phyloP scores from a whole-genome alignment of 2,113 vertebrate species.

The Trichechus manatus region DNA sequence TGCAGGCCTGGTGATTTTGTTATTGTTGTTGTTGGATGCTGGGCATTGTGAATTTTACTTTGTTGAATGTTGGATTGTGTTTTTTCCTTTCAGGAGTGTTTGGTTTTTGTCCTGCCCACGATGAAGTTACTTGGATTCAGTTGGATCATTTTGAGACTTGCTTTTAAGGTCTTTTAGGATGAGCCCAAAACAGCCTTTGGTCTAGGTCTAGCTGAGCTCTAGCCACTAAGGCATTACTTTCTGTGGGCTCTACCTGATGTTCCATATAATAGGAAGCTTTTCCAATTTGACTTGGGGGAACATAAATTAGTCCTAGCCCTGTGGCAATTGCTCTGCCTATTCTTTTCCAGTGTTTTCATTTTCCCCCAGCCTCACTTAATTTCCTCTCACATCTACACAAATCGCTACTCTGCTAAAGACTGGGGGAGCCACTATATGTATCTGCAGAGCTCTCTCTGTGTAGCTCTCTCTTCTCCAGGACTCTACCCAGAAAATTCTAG shows the following conservation, averaged over 20 bases:
- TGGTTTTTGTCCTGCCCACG: background rate
- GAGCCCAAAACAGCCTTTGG: background rate
- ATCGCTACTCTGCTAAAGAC: background rate
- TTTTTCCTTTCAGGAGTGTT: background rate
- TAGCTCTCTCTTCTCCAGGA: background rate
- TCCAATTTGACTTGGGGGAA: background rate
- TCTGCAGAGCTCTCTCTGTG: background rate
- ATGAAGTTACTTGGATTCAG: background rate
- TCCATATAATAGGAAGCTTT: background rate
- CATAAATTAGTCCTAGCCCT: background rate
- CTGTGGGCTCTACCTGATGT: background rate
- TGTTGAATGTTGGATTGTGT: background rate
- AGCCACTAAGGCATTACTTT: background rate
- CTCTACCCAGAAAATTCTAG: background rate
- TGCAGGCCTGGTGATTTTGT: background rate
- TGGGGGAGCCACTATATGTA: rapidly evolving
- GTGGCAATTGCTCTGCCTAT: background rate
- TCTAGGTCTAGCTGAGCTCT: background rate
- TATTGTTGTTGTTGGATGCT: background rate
- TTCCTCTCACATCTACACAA: background rate
- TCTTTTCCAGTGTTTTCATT: background rate
- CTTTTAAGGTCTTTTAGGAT: background rate
- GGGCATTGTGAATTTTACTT: background rate
- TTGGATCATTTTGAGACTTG: background rate
- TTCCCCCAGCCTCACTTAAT: background rate